These are phyloP conservation scores for Apogon talboti DNA, from an alignment of 2,797 vertebrate genomes.

Conservation along the genomic window DNA sequence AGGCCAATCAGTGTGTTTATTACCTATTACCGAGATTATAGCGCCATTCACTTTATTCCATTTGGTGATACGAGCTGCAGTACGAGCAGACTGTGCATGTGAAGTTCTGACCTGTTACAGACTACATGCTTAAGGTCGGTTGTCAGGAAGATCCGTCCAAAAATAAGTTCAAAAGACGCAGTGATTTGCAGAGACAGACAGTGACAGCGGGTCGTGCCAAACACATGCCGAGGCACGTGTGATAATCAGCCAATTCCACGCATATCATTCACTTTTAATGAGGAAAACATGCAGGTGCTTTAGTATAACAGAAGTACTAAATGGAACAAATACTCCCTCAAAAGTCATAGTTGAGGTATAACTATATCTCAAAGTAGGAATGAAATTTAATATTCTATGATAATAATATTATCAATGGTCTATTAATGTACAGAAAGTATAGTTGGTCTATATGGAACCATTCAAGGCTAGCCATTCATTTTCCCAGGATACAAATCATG, in stretches of 20 bases:
- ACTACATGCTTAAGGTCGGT: constrained; percentile 21
- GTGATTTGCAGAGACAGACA: constrained; percentile 57
- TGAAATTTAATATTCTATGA: no score
- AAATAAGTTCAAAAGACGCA: constrained; percentile 76
- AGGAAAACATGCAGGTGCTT: neutral
- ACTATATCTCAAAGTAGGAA: no score
- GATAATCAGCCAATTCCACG: constrained; percentile 3
- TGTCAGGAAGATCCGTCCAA: constrained; percentile 68
- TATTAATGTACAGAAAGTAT: no score
- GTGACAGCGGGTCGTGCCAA: constrained; percentile 60
- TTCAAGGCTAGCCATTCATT: no score
- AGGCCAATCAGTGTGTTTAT: constrained; percentile 52
- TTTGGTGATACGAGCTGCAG: constrained; percentile 4
- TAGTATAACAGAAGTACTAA: neutral
- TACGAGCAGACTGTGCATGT: neutral
- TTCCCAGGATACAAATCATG: no score
- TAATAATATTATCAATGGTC: no score
- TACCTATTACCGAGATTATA: constrained; percentile 22
- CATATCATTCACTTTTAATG: constrained; percentile 16
- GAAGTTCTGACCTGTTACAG: constrained; percentile 21
- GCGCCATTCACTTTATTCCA: constrained; percentile 22
- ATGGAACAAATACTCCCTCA: neutral
- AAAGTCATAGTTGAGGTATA: neutral
- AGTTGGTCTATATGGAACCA: no score
- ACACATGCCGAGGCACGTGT: constrained; percentile 71